Conservation (phyloP, 2,888 invertebrate species). For the Andrena bucephala region DNA sequence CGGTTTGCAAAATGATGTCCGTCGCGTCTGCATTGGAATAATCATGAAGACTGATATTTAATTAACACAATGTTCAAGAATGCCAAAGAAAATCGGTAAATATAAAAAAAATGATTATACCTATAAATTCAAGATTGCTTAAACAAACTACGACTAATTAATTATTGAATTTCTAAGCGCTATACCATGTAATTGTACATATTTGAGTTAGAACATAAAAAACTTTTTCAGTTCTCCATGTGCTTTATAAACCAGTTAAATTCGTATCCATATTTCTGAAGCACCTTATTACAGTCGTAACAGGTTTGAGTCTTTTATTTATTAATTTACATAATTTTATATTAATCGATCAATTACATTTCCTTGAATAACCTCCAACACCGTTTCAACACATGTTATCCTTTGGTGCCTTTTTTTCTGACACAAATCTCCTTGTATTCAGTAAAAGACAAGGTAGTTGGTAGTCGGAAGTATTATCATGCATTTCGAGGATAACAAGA, state of each 20-base stretch:
- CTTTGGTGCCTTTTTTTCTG: neutral
- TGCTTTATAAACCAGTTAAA: neutral
- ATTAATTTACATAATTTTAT: conserved; percentile 4
- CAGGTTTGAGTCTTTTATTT: neutral
- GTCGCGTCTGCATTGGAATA: no score
- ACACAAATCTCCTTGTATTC: neutral
- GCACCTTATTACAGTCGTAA: neutral
- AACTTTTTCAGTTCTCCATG: neutral
- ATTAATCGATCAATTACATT: conserved; percentile 1
- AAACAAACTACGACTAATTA: no score
- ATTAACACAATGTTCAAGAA: no score
- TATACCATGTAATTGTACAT: no score
- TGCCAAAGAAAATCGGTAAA: no score
- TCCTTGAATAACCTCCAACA: neutral
- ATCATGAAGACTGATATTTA: no score
- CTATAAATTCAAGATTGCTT: no score
- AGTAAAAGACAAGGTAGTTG: neutral
- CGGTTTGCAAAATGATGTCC: no score
- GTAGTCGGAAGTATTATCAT: neutral
- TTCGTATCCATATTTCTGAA: neutral
- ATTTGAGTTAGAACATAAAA: neutral
- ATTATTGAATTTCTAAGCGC: no score
- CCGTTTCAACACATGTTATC: neutral
- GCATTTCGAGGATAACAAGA: neutral
- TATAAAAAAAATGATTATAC: no score